These are phyloP conservation scores for Melinaea marsaeus DNA, from an alignment of 2,888 invertebrate species.

Conservation along the genomic window DNA sequence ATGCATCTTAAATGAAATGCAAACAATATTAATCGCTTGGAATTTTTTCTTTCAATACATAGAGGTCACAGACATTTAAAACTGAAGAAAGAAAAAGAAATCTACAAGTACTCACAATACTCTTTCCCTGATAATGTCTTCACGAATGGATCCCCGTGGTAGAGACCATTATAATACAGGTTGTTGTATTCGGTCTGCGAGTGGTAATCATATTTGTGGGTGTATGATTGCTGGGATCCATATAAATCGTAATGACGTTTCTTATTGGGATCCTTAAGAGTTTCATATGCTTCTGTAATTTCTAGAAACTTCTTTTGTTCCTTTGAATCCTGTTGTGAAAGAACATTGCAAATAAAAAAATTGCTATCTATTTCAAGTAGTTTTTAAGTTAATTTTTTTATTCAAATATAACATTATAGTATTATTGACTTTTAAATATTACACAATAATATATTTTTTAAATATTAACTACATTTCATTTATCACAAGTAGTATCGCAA, in stretches of 20 bases:
- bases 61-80: too few species aligned
- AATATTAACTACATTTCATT: too few species aligned
- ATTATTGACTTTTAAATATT: too few species aligned
- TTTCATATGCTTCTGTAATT: conserved; percentile 91
- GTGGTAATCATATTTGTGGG: conserved; percentile 76
- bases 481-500: not conserved
- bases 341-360: conserved; percentile 18
- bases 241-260: conserved; percentile 87
- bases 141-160: conserved; percentile 90
- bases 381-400: too few species aligned
- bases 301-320: conserved; percentile 86
- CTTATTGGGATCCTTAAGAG: conserved; percentile 88
- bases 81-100: too few species aligned
- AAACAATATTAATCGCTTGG: too few species aligned
- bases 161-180: conserved; percentile 91
- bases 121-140: conserved; percentile 85
- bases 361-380: too few species aligned
- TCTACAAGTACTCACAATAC: conserved; percentile 81
- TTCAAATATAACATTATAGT: too few species aligned
- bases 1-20: too few species aligned
- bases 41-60: too few species aligned
- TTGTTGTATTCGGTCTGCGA: conserved; percentile 84
- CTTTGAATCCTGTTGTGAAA: conserved; percentile 80
- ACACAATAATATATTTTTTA: too few species aligned
- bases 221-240: conserved; percentile 80